Percentiles rank a stretch among this genome's conserved stretches.
These are phyloP conservation scores for Apamea crenata DNA, from an alignment of 2,888 invertebrate genomes.

Conservation along the genomic window DNA sequence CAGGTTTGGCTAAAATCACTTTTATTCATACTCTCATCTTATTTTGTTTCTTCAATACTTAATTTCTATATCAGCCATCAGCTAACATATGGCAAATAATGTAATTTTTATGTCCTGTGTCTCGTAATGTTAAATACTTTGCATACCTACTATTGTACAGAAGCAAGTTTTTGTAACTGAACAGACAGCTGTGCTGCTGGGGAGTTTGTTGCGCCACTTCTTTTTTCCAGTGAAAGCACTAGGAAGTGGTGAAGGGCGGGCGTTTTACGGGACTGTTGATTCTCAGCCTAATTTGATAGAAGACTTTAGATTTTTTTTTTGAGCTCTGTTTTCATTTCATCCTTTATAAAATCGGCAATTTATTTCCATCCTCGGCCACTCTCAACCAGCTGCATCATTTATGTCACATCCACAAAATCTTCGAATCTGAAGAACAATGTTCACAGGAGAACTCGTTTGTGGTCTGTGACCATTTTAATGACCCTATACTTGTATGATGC, in stretches of 20 bases:
- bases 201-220: no score
- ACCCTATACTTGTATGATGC: neutral
- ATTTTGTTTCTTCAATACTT: neutral
- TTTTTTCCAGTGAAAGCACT: no score
- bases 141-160: no score
- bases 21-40: neutral
- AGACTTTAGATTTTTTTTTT: neutral
- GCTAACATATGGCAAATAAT: no score
- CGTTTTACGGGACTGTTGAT: no score
- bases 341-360: neutral
- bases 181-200: no score
- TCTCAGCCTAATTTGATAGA: no score
- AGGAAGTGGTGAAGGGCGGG: no score
- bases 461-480: neutral
- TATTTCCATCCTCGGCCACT: neutral
- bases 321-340: neutral
- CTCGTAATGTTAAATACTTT: no score
- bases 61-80: neutral
- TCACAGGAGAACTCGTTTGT: neutral
- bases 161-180: no score
- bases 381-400: no score
- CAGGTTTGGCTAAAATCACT: neutral
- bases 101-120: no score
- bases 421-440: neutral
- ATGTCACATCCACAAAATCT: neutral